These are phyloP conservation scores for Tetraodon nigroviridis DNA, from an alignment of 2,113 vertebrate genomes.

Conservation along the genomic window DNA sequence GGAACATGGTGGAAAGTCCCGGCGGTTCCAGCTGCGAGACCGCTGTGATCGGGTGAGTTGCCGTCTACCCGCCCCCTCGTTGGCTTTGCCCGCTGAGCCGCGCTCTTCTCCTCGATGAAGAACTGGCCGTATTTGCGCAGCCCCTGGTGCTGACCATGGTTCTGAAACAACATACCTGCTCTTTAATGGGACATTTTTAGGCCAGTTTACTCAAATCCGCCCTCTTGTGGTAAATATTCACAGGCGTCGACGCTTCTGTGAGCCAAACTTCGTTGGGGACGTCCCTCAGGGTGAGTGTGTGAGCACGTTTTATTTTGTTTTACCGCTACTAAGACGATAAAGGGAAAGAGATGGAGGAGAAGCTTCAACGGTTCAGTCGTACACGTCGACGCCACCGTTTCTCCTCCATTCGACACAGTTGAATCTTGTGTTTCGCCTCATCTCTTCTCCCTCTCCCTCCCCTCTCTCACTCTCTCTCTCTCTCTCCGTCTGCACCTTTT, in stretches of 20 bases:
- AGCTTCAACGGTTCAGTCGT: not conserved
- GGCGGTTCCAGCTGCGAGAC: too few relatives aligned
- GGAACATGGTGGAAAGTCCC: too few relatives aligned
- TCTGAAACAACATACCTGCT: not conserved
- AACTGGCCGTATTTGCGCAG: not conserved
- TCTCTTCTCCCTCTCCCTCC: constrained; percentile 8
- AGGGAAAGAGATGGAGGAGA: not conserved
- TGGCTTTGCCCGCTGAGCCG: not conserved
- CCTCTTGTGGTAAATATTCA: too few relatives aligned
- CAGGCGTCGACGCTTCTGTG: too few relatives aligned
- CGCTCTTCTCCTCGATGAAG: not conserved
- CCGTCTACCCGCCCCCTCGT: not conserved
- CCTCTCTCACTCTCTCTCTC: not conserved
- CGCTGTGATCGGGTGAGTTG: too few relatives aligned
- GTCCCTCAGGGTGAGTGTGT: too few relatives aligned
- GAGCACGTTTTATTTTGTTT: too few relatives aligned
- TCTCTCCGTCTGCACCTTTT: constrained; percentile 19
- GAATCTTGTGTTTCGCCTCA: constrained; percentile 47
- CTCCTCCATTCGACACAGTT: constrained; percentile 23
- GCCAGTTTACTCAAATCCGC: too few relatives aligned
- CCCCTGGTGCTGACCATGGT: not conserved
- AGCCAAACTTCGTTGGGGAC: too few relatives aligned
- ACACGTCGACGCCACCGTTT: not conserved
- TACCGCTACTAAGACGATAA: too few relatives aligned
- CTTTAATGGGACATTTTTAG: not conserved